Evolutionary conservation across 2,888 invertebrate genomes (phyloP), one percentile per base, ranked within the genome.

Genomic region (Ceraclea dissimilis): DNA sequence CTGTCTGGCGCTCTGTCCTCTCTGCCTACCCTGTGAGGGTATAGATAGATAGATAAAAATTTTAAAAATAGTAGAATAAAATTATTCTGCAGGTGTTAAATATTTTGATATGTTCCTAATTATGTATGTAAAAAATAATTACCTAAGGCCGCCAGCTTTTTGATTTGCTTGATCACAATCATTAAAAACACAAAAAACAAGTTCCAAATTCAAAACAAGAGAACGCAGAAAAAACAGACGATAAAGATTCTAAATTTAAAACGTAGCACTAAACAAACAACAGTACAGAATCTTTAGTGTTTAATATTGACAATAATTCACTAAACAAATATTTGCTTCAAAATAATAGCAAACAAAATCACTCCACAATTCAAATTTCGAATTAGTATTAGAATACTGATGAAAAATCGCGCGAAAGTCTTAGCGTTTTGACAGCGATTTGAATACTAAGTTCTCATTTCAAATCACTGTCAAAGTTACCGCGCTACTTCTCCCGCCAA

Each of bases 81-180:
- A n/a, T n/a, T n/a, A n/a, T n/a, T n/a, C n/a, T n/a, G n/a, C n/a
- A n/a, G n/a, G n/a, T n/a, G n/a, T n/a, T n/a, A n/a, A n/a, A n/a
- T n/a, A n/a, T n/a, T n/a, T n/a, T n/a, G n/a, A n/a, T n/a, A n/a
- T n/a, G n/a, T n/a, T n/a, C n/a, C n/a, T n/a, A n/a, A n/a, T n/a
- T 26, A 26, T 26, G 26, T 26, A 26, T 10, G 10, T 26, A 26
- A 26, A 26, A 6, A 26, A 26, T 26, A 10, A 26, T 54, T 18
- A 61, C 61, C 61, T 20, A 61, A 51, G 21, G 59, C 51, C 54
- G 61, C 59, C 54, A 61, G 61, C 46, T 61, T 61, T 54, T 54
- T 54, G 18, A 61, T 49, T 54, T 59, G 59, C 34, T 61, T 61
- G 19, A 61, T 31, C 50, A 61, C 57, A 49, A 59, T 52, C 61